Base-by-base conservation (phyloP, 1,140 invertebrate genomes). In the Cydia pomonella region DNA sequence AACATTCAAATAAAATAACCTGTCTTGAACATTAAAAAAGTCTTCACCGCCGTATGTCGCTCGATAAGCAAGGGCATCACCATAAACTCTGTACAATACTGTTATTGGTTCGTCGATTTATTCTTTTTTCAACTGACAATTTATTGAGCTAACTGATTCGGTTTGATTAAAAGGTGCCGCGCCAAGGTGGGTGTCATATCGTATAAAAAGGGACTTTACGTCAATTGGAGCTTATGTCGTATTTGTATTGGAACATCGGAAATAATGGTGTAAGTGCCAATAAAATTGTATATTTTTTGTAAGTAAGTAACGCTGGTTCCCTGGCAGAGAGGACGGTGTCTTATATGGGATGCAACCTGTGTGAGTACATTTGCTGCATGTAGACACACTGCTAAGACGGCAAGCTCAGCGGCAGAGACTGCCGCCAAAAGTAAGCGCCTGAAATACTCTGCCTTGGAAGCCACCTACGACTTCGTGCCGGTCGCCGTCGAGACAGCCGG, bases 61-160 rank as follows among this genome's bases (percentile, higher is more conserved):
- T 64, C 80, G 83, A 84, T 88, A 85, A 83, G 81, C 84, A 86
- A 87, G 84, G 84, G 81, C 88, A 84, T 86, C 83, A 84, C 80
- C 87, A 89, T 91, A 91, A 91, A 88, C 86, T 77, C 83, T 71
- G 73, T 80, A 86, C 84, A 87, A 89, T 91, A 91, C 76, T 89
- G 88, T 91, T 90, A 91, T 88, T 90, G 88, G 87, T 83, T 78
- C 77, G 77, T 84, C 79, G 82, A 83, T 84, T 84, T 86, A 87
- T 84, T 76, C 72, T 78, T 81, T 86, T 85, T 86, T 85, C 84
- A 76, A 78, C 72, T 83, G 76, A 82, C 84, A 87, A 88, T 86
- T 88, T 90, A 90, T 90, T 85, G 84, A 82, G 77, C 69, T 75
- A 79, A 79, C 73, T 80, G 80, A 79, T 78, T 81, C 79, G 47